Base-by-base conservation (phyloP, 2,797 vertebrate species). In the Nyctibius grandis region DNA sequence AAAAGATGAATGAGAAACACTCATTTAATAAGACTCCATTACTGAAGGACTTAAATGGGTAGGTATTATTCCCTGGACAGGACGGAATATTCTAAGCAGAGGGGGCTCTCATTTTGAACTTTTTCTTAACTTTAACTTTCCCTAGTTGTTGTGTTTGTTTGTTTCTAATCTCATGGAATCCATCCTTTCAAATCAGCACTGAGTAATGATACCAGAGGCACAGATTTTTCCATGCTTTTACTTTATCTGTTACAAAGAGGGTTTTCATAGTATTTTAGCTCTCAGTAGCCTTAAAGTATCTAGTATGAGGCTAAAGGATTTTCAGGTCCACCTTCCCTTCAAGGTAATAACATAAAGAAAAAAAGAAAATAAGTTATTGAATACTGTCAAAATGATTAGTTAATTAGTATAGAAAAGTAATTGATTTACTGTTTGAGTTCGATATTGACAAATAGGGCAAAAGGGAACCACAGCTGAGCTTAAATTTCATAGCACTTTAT, bases 401-500 rank as follows among this genome's bases (percentile, higher is more conserved):
- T 73, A 53, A 75, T 90, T 87, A 91, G 14, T 31, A 89, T 6
- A 28, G 31, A 88, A 78, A 91, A 83, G 9, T 19, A 95, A 68
- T 36, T 61, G 9, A 53, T 63, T 91, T 82, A 77, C 6, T 75
- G 13, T 82, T 63, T 83, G 44, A 73, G 15, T 79, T 93, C 50
- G 74, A 4, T 79, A 86, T 87, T 93, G 84, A 91, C 48, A 93
- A 93, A 77, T 11, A 80, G 11, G 34, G 50, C 26, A 75, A 88
- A 89, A 57, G 21, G 34, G 19, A 94, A 16, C 12, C 33, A 45
- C 36, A 84, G 47, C 11, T 31, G 26, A 85, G 36, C 25, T 89
- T 88, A 91, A 86, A 82, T 92, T 94, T 87, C 25, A 40, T 33
- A 83, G 16, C 14, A 68, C 40, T 79, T 94, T 86, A 86, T 93